Evolutionary conservation across 2,113 vertebrate species (phyloP), one percentile per base, ranked within the genome.

Genomic region (Campylomormyrus tamandua): DNA sequence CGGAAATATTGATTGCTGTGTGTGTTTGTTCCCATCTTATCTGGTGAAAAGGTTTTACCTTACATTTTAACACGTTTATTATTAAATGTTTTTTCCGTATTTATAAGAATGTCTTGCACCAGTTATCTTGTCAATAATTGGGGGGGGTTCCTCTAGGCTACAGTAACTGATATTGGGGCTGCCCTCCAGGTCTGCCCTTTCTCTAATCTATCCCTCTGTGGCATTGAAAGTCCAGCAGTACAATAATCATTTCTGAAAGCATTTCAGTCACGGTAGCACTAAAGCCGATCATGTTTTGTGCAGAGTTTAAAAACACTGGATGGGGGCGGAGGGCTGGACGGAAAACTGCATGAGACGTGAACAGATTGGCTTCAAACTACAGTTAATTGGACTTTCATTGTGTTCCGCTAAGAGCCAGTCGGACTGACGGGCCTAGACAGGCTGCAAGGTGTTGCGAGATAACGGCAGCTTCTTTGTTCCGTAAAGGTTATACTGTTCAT

Each of bases 341-440:
- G 39, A 42, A 53, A 53, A 50, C 5, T 10, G 39, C 39, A 42
- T 42, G 49, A 45, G n/a, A n/a, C 83, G 42, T 42, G 53, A 66
- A 21, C 52, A 86, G 83, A 35, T 35, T 31, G 46, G 10, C 89
- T 58, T 56, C 83, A 66, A 42, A 56, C 83, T 87, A 42, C 77
- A 85, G 50, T 58, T 52, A 24, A 89, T 48, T 89, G 58, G 15
- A 62, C 53, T 90, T 66, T n/a, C 56, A 49, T 74, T 87, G 27
- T 66, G 80, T 70, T 87, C 45, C 39, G 58, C 85, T 90, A 74
- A 87, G 21, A 46, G 17, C 83, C 27, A 48, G 77, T 13, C 52
- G 42, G 77, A 8, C 21, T 6, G 46, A 74, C 83, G 49, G 42
- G 89, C 35, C 89, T 74, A 39, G 89, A 50, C 42, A 45, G 56